Percentiles rank a stretch among this genome's conserved stretches.
phyloP scores from a whole-genome alignment of 2,797 vertebrate species.

The Pempheris klunzingeri region DNA sequence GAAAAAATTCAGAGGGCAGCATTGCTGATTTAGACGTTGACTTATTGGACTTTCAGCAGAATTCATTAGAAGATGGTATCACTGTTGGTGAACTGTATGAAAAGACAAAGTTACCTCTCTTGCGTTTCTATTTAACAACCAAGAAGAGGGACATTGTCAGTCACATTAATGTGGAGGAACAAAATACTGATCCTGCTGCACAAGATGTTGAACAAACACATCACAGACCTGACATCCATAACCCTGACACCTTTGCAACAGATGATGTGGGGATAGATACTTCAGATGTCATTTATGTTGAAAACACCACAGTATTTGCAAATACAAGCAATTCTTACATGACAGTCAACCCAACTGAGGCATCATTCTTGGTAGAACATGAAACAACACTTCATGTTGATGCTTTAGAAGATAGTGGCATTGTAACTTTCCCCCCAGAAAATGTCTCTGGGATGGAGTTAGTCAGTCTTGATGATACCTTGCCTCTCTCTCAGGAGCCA shows the following conservation, averaged over 20 bases:
- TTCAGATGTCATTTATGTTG: too few species aligned
- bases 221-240: too few species aligned
- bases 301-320: too few species aligned
- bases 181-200: too few species aligned
- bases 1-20: constrained; percentile 1
- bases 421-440: constrained; percentile 21
- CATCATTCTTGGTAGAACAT: too few species aligned
- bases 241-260: constrained; percentile 1
- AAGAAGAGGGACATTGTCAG: constrained; percentile 1
- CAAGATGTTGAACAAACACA: too few species aligned
- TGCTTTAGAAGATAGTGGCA: too few species aligned
- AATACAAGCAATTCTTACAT: too few species aligned
- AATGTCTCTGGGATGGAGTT: constrained; percentile 24
- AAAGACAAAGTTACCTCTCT: constrained; percentile 6
- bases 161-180: too few species aligned
- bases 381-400: background rate
- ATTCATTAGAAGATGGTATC: background rate
- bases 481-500: constrained; percentile 21
- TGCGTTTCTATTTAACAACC: constrained; percentile 6
- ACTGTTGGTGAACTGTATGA: constrained; percentile 5
- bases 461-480: constrained; percentile 33
- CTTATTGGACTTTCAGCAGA: too few species aligned
- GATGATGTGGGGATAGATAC: too few species aligned
- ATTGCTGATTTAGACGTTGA: constrained; percentile 2
- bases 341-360: background rate